Base-by-base conservation (phyloP, 2,888 invertebrate genomes). In the Aphrophora alni region DNA sequence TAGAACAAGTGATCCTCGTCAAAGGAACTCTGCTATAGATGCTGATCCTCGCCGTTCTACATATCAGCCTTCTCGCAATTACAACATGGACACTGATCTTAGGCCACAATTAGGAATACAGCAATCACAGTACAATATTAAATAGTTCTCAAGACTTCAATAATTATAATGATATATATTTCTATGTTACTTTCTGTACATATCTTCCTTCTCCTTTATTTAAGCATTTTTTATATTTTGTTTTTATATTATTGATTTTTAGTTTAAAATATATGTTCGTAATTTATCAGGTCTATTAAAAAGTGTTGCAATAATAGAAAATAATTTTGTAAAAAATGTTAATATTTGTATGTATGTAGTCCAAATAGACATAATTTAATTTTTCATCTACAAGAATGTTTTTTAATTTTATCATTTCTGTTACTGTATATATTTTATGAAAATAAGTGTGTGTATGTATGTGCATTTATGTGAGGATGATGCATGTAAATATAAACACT, bases 1-100 rank as follows among this genome's bases (percentile, higher is more conserved):
- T 28, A 38, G 75, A 14, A 51, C 80, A 1, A 71, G 38, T 25
- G 80, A 75, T 26, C 80, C 80, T n/a, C 73, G 78, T 3, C 75
- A 75, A 17, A 27, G 78, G 10, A 77, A 44, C 33, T 33, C 25
- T 70, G n/a, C 26, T 17, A 3, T 21, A 7, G 59, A 59, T 59
- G 71, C 17, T n/a, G 71, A 71, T 28, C 71, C 71, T 71, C 27
- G 71, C 7, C 71, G 71, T 3, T n/a, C 71, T 28, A 7, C 26
- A 4, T 28, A 28, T 28, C 26, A 24, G 12, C 27, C 51, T 44
- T 14, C 78, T n/a, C 27, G 78, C 8, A 74, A 59, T 27, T 73
- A 68, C 68, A 59, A 21, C 21, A 2, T 21, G 14, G 78, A 79
- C 21, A 68, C 74, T 14, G 78, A 79, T 38, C 78, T 79, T 14